These are phyloP conservation scores for Nautilus pompilius DNA, from an alignment of 1,140 invertebrate genomes.

Conservation along the genomic window DNA sequence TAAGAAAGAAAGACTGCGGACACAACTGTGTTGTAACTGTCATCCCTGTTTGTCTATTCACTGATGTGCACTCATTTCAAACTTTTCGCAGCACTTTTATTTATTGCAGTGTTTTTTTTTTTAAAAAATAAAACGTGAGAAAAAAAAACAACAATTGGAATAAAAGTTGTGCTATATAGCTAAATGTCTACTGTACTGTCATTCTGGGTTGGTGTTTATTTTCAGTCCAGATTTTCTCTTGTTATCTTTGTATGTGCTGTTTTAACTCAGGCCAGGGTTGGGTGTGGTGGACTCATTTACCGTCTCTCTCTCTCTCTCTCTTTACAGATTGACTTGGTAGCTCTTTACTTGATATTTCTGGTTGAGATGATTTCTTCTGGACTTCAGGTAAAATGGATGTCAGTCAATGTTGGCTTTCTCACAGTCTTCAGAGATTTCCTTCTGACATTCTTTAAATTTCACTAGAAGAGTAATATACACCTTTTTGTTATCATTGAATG, in stretches of 20 bases:
- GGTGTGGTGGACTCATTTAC: not conserved
- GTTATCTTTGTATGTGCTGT: not conserved
- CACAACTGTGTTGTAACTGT: no score
- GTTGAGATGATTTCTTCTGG: constrained; percentile 98
- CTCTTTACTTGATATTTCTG: constrained; percentile 89
- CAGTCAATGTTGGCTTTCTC: not conserved
- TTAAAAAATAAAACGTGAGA: no score
- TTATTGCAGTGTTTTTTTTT: no score
- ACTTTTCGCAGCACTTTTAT: no score
- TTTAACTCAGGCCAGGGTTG: not conserved
- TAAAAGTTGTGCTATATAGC: no score
- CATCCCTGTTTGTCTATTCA: no score
- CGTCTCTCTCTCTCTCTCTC: constrained; percentile 1
- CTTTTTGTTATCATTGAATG: no score
- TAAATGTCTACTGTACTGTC: no score
- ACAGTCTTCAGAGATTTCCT: not conserved
- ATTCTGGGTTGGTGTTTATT: no score
- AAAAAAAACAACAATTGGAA: no score
- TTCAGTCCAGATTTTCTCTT: not conserved
- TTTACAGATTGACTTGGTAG: constrained; percentile 90
- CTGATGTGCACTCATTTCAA: no score
- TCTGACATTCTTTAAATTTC: not conserved
- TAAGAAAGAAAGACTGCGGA: no score
- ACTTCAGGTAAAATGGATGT: constrained; percentile 55
- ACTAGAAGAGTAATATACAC: not conserved